Evolutionary conservation across 2,888 invertebrate species (phyloP).

Genomic region (Marronus borbonicus): DNA sequence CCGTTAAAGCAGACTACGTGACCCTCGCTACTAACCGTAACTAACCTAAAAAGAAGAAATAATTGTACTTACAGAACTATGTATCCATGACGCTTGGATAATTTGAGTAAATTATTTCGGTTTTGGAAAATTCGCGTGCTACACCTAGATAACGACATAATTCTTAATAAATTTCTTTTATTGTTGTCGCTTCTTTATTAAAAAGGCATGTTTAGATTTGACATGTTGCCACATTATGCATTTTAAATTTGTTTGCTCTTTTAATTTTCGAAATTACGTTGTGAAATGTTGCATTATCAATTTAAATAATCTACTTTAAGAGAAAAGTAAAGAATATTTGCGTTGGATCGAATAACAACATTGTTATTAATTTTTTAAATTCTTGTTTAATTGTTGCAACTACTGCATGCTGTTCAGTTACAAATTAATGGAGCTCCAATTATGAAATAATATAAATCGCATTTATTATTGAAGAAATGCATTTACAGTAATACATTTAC

Average conservation of each 20-base stretch:
- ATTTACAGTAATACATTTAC: too few species aligned
- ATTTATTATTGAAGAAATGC: too few species aligned
- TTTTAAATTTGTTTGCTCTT: neutral
- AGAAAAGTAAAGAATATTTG: too few species aligned
- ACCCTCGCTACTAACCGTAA: neutral
- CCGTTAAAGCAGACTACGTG: neutral
- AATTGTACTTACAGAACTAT: constrained; percentile 79
- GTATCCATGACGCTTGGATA: constrained; percentile 72
- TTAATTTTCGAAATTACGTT: constrained; percentile 27
- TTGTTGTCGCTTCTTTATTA: constrained; percentile 22
- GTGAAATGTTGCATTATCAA: constrained; percentile 14
- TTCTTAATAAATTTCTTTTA: constrained; percentile 14
- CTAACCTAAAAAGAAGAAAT: constrained; percentile 20
- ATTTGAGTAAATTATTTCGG: constrained; percentile 54
- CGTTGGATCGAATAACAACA: too few species aligned
- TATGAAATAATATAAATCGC: too few species aligned
- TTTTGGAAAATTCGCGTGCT: constrained; percentile 64
- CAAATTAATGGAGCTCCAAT: too few species aligned
- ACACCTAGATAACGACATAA: constrained; percentile 68
- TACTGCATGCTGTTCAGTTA: neutral
- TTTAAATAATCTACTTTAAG: neutral
- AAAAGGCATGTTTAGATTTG: constrained; percentile 29
- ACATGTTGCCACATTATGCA: constrained; percentile 27
- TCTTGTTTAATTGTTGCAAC: too few species aligned
- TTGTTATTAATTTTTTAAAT: too few species aligned